Evolutionary conservation across 2,113 vertebrate genomes (phyloP), one percentile per base, ranked within the genome.

Genomic region (Polyodon spathula): DNA sequence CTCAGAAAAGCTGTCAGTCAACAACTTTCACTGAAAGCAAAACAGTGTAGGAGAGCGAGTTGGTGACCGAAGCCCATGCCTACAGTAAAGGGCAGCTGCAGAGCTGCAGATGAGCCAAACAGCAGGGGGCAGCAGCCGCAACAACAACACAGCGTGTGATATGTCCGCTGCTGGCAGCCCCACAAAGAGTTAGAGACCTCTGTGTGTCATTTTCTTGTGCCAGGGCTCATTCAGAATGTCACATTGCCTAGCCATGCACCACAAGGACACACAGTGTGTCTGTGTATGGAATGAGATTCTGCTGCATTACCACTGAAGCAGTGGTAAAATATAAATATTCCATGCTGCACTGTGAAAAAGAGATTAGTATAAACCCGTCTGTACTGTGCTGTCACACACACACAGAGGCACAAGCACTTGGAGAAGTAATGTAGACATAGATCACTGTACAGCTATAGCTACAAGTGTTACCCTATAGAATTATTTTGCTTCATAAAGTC

Each of bases 61-160:
- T 17, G 3, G 63, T 27, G 15, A 51, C 59, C n/a, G 8, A 27
- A 27, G 27, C 27, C 6, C 7, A 37, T 40, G 14, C 44, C 7
- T 46, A 54, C 46, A 64, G 52, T 51, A 48, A 15, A 58, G 46
- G 27, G 40, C 37, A 64, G 56, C 56, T 48, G 58, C 54, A 17
- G 37, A 27, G 15, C 46, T 46, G 52, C 39, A 37, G 63, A 27
- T 14, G 37, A 38, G 52, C 10, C 44, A 11, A 40, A 53, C 63
- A 56, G 50, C 59, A 66, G 59, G 62, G 64, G 63, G 63, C 66
- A 54, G 46, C 61, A 61, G 56, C 27, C 27, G 27, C 5, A 66
- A 63, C 63, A 64, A 64, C 56, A 70, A 56, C 59, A 65, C 68
- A 70, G 63, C 57, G 17, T 46, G 63, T 48, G 58, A 10, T 52